Evolutionary conservation across 2,113 vertebrate genomes (phyloP).

Genomic region (Ammospiza caudacuta): DNA sequence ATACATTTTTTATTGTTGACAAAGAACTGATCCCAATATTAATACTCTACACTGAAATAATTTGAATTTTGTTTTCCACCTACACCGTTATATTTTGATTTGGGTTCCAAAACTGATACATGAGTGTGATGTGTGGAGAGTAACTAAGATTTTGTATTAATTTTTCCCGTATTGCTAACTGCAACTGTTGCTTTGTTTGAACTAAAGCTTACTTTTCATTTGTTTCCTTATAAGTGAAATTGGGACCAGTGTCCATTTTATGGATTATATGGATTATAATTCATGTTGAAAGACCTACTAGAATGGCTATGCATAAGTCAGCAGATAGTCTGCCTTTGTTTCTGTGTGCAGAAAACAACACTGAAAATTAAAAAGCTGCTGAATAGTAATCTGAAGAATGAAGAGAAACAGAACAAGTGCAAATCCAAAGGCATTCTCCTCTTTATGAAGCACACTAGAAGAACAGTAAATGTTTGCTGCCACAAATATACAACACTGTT

Average conservation of each 20-base stretch:
- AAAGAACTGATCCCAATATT: not conserved
- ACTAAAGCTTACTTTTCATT: not conserved
- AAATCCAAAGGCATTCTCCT: not conserved
- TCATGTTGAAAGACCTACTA: not conserved
- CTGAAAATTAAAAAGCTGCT: not conserved
- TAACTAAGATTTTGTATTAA: not conserved
- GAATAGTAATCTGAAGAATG: not conserved
- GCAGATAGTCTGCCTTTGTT: not conserved
- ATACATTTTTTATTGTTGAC: not conserved
- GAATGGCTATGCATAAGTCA: not conserved
- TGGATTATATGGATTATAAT: not conserved
- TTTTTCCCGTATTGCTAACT: not conserved
- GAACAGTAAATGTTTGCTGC: not conserved
- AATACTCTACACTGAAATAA: not conserved
- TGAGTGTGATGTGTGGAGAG: not conserved
- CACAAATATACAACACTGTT: not conserved
- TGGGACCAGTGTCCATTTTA: not conserved
- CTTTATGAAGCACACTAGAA: not conserved
- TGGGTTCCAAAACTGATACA: not conserved
- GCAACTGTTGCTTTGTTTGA: not conserved
- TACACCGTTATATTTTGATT: not conserved
- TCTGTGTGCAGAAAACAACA: not conserved
- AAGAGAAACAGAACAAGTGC: not conserved
- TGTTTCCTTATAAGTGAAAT: not conserved
- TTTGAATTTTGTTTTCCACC: not conserved